These are phyloP conservation scores for Physocephala rufipes DNA, from an alignment of 2,888 invertebrate genomes.

Conservation along the genomic window DNA sequence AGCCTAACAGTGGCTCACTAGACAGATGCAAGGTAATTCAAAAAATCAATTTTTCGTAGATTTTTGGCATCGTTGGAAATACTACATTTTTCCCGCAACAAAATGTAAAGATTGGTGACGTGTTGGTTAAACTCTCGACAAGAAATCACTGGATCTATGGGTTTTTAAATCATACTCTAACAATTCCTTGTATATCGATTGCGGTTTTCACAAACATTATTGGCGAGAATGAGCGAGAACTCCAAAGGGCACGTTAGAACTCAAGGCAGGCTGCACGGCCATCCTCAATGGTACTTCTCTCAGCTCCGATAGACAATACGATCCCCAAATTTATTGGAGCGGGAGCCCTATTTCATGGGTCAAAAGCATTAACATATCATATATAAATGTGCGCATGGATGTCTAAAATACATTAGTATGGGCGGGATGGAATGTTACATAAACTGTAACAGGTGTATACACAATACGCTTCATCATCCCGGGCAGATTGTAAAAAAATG, in stretches of 20 bases:
- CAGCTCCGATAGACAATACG: not conserved
- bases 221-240: not conserved
- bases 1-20: not conserved
- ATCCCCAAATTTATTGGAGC: not conserved
- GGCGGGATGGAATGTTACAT: no score
- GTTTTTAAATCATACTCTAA: not conserved
- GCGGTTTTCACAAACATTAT: not conserved
- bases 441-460: no score
- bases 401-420: no score
- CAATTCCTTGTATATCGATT: no score
- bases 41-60: not conserved
- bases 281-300: not conserved
- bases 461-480: no score
- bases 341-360: no score
- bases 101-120: conserved; percentile 16
- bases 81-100: conserved; percentile 13
- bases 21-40: conserved; percentile 14
- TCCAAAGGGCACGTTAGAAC: not conserved
- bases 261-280: not conserved
- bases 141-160: not conserved
- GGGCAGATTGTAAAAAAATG: no score
- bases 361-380: not conserved
- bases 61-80: conserved; percentile 26
- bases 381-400: no score
- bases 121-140: conserved; percentile 15